phyloP scores from a whole-genome alignment of 2,888 invertebrate species.

The Galeruca laticollis region DNA sequence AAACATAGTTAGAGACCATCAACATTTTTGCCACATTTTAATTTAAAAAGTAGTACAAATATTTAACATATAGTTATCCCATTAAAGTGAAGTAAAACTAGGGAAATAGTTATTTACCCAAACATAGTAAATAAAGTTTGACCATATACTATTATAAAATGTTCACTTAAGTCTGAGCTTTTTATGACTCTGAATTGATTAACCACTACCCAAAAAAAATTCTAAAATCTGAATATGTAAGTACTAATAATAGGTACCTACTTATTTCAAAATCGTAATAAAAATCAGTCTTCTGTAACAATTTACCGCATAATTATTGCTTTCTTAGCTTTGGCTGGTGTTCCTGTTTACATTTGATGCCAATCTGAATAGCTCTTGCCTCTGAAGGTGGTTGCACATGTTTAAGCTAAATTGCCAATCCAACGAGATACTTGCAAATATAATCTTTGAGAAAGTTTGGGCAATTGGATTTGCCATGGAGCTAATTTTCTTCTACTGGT shows the following conservation, averaged over 20 bases:
- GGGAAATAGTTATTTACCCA: background rate
- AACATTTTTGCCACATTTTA: background rate
- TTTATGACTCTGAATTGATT: background rate
- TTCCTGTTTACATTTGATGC: background rate
- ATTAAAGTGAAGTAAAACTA: background rate
- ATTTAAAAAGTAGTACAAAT: background rate
- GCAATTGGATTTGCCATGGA: background rate
- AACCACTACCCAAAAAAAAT: background rate
- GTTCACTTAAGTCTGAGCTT: background rate
- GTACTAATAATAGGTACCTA: no score
- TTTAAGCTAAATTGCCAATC: no score
- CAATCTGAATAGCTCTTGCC: background rate
- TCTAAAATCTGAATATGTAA: background rate
- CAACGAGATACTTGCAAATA: no score
- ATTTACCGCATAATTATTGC: background rate
- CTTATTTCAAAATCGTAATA: background rate
- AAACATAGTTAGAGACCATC: background rate
- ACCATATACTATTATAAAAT: background rate
- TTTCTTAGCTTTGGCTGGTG: background rate
- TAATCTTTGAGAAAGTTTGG: background rate
- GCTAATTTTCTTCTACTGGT: background rate
- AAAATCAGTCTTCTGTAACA: background rate
- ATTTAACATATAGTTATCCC: background rate
- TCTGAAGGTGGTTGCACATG: background rate
- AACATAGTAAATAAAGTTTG: background rate